Conservation (phyloP, 2,113 vertebrate species). For the Shinisaurus crocodilurus region DNA sequence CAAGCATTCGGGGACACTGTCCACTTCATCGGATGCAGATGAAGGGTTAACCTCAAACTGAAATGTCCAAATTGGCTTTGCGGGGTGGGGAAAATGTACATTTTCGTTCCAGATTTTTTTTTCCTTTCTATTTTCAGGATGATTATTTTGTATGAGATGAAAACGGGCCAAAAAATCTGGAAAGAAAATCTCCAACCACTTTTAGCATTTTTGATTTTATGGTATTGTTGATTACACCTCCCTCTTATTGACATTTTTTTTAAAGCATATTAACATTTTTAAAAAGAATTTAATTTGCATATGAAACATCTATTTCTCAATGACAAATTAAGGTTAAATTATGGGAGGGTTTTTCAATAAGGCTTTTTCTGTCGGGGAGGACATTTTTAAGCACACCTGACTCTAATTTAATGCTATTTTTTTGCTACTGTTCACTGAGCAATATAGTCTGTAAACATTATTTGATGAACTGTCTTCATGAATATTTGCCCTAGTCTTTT, state of each 20-base stretch:
- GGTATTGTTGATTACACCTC: too few species aligned
- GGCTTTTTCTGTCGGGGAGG: background rate
- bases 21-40: too few species aligned
- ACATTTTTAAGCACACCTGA: background rate
- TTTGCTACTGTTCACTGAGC: slow-evolving; percentile 28
- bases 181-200: too few species aligned
- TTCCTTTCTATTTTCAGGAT: too few species aligned
- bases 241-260: background rate
- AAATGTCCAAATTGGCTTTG: too few species aligned
- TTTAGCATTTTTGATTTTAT: too few species aligned
- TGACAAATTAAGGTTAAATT: background rate
- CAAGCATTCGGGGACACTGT: too few species aligned
- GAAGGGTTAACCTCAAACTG: too few species aligned
- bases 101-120: background rate
- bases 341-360: background rate
- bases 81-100: too few species aligned
- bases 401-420: background rate
- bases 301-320: background rate
- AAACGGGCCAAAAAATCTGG: background rate
- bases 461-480: slow-evolving; percentile 52
- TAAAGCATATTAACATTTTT: background rate
- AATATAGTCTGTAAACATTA: slow-evolving; percentile 2
- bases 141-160: too few species aligned
- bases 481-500: slow-evolving; percentile 58
- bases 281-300: background rate